Evolutionary conservation across 2,113 vertebrate genomes (phyloP).

Genomic region (Salvator merianae): DNA sequence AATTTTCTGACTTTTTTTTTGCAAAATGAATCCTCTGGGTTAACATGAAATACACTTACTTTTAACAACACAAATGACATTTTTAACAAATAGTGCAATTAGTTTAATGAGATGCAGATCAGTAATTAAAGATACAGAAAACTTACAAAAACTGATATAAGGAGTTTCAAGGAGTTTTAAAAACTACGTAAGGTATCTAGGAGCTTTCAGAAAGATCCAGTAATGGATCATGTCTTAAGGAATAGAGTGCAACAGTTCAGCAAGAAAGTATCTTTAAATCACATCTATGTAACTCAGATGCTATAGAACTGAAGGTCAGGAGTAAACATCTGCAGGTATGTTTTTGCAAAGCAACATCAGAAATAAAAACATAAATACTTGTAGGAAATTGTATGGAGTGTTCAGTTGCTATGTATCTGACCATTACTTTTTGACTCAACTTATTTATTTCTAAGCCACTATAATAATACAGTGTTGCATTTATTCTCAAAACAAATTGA

Average conservation of each 20-base stretch:
- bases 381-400: no score
- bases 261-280: not conserved
- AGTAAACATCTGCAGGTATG: not conserved
- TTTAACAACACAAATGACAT: not conserved
- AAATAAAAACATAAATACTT: no score
- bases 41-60: slow-evolving; percentile 14
- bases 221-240: no score
- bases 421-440: no score
- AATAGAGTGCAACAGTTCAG: no score
- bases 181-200: not conserved
- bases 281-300: not conserved
- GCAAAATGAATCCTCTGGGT: not conserved
- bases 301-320: not conserved
- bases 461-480: no score
- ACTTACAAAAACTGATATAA: not conserved
- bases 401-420: no score
- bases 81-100: not conserved
- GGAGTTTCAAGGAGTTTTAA: not conserved
- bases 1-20: slow-evolving; percentile 18
- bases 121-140: not conserved
- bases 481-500: no score
- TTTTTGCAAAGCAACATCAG: not conserved
- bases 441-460: no score
- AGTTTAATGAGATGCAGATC: not conserved
- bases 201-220: not conserved